These are phyloP conservation scores for Labroides dimidiatus DNA, from an alignment of 2,797 vertebrate species.

Conservation along the genomic window DNA sequence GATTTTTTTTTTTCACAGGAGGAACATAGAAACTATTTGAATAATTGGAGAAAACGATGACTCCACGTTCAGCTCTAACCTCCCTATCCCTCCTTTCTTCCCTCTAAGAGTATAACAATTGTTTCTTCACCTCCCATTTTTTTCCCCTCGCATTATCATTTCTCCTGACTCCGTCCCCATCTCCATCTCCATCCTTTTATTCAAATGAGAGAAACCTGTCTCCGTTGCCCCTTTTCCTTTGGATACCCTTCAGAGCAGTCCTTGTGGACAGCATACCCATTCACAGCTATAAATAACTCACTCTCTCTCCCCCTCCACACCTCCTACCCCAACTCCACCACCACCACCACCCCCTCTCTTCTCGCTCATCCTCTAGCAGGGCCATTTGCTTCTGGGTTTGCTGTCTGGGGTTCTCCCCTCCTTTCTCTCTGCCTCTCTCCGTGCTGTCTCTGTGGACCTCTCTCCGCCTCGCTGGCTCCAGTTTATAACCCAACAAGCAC, in stretches of 20 bases:
- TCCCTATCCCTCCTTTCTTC: not conserved
- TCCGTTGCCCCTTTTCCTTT: slow-evolving; percentile 75
- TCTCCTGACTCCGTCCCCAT: slow-evolving; percentile 17
- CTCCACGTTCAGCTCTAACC: slow-evolving; percentile 14
- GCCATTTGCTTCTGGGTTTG: slow-evolving; percentile 66
- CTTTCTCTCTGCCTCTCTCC: slow-evolving; percentile 41
- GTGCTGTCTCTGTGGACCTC: slow-evolving; percentile 54
- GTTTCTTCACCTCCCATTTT: slow-evolving; percentile 24
- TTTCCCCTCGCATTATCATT: slow-evolving; percentile 46
- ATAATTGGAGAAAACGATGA: slow-evolving; percentile 45
- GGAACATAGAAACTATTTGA: slow-evolving; percentile 43
- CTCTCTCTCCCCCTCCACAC: slow-evolving; percentile 26
- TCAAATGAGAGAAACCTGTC: slow-evolving; percentile 73
- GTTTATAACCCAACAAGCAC: slow-evolving; percentile 63
- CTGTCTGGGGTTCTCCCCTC: slow-evolving; percentile 74
- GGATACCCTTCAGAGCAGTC: slow-evolving; percentile 84
- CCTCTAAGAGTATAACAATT: slow-evolving; percentile 27
- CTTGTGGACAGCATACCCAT: slow-evolving; percentile 83
- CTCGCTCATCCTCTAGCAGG: slow-evolving; percentile 68
- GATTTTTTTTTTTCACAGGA: slow-evolving; percentile 13
- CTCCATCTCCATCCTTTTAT: slow-evolving; percentile 66
- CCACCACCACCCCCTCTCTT: slow-evolving; percentile 26
- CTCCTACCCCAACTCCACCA: slow-evolving; percentile 34
- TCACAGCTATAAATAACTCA: slow-evolving; percentile 86
- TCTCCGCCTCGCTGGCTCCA: slow-evolving; percentile 44